phyloP scores from a whole-genome alignment of 2,888 invertebrate genomes.

The Gymnoscelis rufifasciata region DNA sequence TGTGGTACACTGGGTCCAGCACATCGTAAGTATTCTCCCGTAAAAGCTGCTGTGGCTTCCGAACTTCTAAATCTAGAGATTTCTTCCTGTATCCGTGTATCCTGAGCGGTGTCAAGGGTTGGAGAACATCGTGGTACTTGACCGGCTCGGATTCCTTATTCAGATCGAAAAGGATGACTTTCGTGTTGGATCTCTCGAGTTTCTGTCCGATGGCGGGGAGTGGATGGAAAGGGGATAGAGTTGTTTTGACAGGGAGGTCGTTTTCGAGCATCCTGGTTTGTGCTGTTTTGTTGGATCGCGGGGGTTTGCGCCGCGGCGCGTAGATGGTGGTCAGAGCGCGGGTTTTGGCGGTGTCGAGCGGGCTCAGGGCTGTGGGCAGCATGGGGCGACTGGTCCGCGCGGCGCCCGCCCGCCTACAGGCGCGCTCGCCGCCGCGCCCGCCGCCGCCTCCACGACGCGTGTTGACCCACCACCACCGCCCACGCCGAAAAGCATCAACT shows the following conservation, averaged over 20 bases:
- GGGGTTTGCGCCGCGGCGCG: conserved; percentile 65
- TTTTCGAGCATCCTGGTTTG: conserved; percentile 67
- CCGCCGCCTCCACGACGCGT: conserved; percentile 26
- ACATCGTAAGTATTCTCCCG: conserved; percentile 73
- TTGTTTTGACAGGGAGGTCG: conserved; percentile 55
- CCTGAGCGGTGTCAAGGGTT: conserved; percentile 61
- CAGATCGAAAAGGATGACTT: conserved; percentile 64
- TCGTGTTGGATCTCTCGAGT: conserved; percentile 52
- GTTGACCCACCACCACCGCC: conserved; percentile 22
- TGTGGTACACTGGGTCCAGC: conserved; percentile 60
- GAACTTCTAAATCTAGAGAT: conserved; percentile 42
- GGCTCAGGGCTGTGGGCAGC: conserved; percentile 65
- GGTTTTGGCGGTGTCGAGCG: conserved; percentile 60
- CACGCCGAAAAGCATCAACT: conserved; percentile 11
- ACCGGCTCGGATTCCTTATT: conserved; percentile 44
- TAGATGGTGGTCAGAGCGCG: conserved; percentile 71
- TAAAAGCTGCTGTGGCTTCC: conserved; percentile 57
- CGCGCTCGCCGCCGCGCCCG: conserved; percentile 44
- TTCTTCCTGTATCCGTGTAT: conserved; percentile 55
- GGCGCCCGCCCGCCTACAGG: conserved; percentile 60
- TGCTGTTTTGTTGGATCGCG: conserved; percentile 62
- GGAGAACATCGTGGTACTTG: conserved; percentile 59
- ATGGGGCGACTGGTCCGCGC: conserved; percentile 56
- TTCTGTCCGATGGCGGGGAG: conserved; percentile 71
- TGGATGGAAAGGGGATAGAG: conserved; percentile 67